Evolutionary conservation across 2,888 invertebrate species (phyloP), one percentile per base, ranked within the genome.

Genomic region (Drosophila multiciliata): DNA sequence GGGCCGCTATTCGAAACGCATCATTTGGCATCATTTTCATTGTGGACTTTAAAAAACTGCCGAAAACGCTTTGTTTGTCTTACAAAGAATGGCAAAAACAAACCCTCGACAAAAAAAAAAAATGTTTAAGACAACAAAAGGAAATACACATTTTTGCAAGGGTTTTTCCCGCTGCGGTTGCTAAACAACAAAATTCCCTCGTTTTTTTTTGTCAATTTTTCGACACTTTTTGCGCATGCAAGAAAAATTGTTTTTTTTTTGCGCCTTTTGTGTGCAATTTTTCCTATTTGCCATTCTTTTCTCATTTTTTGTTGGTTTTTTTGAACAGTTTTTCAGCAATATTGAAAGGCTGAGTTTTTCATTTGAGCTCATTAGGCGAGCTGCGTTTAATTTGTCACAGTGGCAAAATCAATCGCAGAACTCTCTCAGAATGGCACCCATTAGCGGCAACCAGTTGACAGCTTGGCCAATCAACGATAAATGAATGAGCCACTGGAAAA

Each of bases 341-440:
- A 57, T 50, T 29, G 1, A 33, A 23, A 53, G 32, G 45, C 55
- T 11, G 50, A 65, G 52, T 73, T 72, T 68, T 76, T 73, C 61
- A 40, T 45, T 76, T 63, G 70, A 73, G 73, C 88, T 85, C 83
- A 89, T 89, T 89, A 90, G 78, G 40, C 36, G 80, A 84, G 66
- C 74, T 74, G 75, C 82, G 67, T 82, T 84, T 72, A 80, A 90
- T 87, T 87, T 82, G 87, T 88, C 80, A 83, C 68, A 80, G 82
- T 73, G 76, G 70, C 80, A 71, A 78, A 82, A 78, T 87, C 75
- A 74, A 82, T 68, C 68, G 65, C 32, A 20, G 9, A 40, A 40
- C 55, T 36, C 53, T 58, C 66, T 64, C 63, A 38, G 9, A 29
- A 9, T 12, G n/a, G 29, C 35, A 29, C 82, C 67, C 83, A 80